Evolutionary conservation across 2,113 vertebrate genomes (phyloP).

Genomic region (Struthio camelus): DNA sequence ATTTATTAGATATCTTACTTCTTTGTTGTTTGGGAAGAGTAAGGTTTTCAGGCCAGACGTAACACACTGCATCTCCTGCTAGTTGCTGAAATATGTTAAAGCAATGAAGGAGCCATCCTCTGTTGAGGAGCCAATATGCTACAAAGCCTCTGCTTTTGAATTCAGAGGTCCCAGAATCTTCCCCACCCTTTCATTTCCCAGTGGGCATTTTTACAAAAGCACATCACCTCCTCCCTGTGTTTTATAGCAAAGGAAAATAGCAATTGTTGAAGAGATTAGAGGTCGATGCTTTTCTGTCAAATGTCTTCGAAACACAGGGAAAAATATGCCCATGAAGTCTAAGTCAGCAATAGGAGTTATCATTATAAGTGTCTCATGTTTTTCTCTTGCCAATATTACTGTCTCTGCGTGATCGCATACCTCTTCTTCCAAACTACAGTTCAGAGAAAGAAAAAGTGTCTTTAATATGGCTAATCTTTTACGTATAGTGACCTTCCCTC

Average conservation of each 20-base stretch:
- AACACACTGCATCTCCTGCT: not conserved
- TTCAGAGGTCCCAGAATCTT: not conserved
- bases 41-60: not conserved
- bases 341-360: not conserved
- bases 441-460: not conserved
- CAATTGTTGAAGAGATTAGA: not conserved
- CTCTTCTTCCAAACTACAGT: not conserved
- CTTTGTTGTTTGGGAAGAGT: not conserved
- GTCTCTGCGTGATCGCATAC: not conserved
- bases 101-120: not conserved
- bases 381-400: not conserved
- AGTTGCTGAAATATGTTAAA: not conserved
- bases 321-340: not conserved
- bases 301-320: not conserved
- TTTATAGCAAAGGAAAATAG: not conserved
- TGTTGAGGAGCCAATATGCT: not conserved
- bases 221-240: fast-evolving
- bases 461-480: not conserved
- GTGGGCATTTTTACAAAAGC: not conserved
- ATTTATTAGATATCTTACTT: fast-evolving
- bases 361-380: not conserved
- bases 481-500: not conserved
- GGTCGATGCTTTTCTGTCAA: not conserved
- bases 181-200: not conserved
- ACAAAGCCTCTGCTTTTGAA: not conserved